A percentile compares a stretch with the other conserved stretches of the same genome.
Evolutionary conservation across 2,797 vertebrate genomes (phyloP).

Genomic region (Melopsittacus undulatus): DNA sequence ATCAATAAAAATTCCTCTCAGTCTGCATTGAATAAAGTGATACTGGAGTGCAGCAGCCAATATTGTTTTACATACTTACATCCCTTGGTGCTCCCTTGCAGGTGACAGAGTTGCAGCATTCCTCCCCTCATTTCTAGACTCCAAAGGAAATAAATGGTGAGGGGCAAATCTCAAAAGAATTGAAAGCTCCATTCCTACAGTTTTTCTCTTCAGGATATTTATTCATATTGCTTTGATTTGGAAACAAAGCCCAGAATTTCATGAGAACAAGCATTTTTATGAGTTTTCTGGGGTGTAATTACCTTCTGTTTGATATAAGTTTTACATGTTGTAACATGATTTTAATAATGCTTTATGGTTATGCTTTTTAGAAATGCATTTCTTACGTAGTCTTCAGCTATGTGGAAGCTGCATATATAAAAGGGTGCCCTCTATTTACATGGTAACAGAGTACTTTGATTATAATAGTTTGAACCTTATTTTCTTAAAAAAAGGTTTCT

Average conservation of each 20-base stretch:
- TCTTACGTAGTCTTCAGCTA: neutral
- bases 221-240: neutral
- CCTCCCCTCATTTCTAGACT: neutral
- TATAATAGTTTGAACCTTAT: neutral
- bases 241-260: neutral
- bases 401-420: neutral
- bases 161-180: neutral
- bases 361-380: slow-evolving; percentile 3
- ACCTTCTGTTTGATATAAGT: neutral
- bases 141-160: slow-evolving; percentile 19
- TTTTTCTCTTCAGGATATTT: slow-evolving; percentile 10
- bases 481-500: neutral
- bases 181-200: neutral
- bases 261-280: slow-evolving; percentile 6
- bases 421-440: neutral
- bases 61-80: neutral
- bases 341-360: slow-evolving; percentile 24
- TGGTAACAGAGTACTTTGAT: neutral
- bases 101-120: neutral
- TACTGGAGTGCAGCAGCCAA: neutral
- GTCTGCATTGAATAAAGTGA: neutral
- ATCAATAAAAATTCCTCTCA: slow-evolving; percentile 47
- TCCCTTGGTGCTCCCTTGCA: neutral
- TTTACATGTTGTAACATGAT: neutral
- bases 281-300: slow-evolving; percentile 29